phyloP scores from a whole-genome alignment of 2,113 vertebrate species.

The Lasiurus cinereus region DNA sequence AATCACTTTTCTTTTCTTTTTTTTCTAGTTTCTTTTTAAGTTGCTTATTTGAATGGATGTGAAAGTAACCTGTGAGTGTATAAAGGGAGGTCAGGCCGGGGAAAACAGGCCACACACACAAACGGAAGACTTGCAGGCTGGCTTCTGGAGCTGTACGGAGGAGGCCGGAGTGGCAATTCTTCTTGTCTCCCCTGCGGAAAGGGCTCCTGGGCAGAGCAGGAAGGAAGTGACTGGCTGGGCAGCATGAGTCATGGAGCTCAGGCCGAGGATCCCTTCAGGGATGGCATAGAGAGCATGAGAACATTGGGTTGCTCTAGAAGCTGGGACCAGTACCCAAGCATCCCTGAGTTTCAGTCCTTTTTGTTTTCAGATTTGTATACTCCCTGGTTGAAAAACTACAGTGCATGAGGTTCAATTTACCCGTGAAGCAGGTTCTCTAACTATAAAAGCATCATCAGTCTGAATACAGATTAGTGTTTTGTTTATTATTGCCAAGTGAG shows the following conservation, averaged over 20 bases:
- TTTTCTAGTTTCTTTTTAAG: not conserved
- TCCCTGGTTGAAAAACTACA: conserved; percentile 54
- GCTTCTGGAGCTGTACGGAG: conserved; percentile 79
- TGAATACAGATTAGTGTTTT: not conserved
- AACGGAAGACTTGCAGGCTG: conserved; percentile 41
- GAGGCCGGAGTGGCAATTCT: conserved; percentile 79
- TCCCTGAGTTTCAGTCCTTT: conserved; percentile 57
- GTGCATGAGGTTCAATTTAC: not conserved
- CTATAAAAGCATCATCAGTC: not conserved
- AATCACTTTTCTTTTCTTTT: not conserved
- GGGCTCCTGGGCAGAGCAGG: conserved; percentile 82
- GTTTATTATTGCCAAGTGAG: not conserved
- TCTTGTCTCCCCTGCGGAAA: conserved; percentile 81
- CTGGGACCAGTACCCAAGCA: conserved; percentile 50
- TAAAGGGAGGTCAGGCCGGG: not conserved
- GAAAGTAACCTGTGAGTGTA: not conserved
- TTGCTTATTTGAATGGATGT: not conserved
- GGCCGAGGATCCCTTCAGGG: conserved; percentile 82
- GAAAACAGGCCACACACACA: not conserved
- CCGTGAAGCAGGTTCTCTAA: not conserved
- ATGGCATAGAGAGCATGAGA: conserved; percentile 68
- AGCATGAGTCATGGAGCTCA: conserved; percentile 84
- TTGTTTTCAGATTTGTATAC: conserved; percentile 57
- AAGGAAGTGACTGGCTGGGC: conserved; percentile 84
- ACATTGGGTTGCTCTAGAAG: conserved; percentile 62